Evolutionary conservation across 2,113 vertebrate genomes (phyloP), one percentile per base, ranked within the genome.

Genomic region (Cathartes aura): DNA sequence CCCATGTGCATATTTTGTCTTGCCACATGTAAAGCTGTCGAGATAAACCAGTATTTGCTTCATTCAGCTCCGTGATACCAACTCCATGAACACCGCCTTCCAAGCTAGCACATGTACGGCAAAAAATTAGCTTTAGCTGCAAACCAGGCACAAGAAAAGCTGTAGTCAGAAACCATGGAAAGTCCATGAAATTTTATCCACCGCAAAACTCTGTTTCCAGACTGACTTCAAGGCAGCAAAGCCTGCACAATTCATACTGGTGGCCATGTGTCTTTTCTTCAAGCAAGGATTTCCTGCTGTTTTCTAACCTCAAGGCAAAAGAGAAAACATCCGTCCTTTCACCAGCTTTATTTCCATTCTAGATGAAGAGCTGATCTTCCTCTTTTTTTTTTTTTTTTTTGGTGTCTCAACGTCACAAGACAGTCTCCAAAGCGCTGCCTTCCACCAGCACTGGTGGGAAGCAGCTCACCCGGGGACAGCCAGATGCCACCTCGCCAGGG

Each of bases 231-330:
- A 94, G 94, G 94, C 84, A 87, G 84, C 84, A 82, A 30, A 89
- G 76, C 71, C 87, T 66, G 66, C 70, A 26, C 73, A 23, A 97
- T 78, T 82, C 84, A 76, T 38, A 53, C 71, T 97, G 78, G 93
- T 85, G 91, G 91, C 89, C 87, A 92, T 92, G 81, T 95, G 97
- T 73, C 73, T 90, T 89, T 87, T 93, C 95, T 96, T 93, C 87
- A 94, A 94, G 87, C 96, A 96, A 96, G 93, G 62, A 38, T 48
- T 75, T 82, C 96, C 97, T 96, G 94, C 96, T 97, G 95, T 91
- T 94, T 93, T 82, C 81, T 96, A 97, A 97, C 96, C 97, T 96
- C 96, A 97, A 93, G 81, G 94, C 94, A 90, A 66, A 96, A 95
- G 93, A 91, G 96, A 94, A 96, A 96, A 96, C 94, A 96, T 73